These are phyloP conservation scores for Trichomalopsis sarcophagae DNA, from an alignment of 1,140 invertebrate species.

Conservation along the genomic window DNA sequence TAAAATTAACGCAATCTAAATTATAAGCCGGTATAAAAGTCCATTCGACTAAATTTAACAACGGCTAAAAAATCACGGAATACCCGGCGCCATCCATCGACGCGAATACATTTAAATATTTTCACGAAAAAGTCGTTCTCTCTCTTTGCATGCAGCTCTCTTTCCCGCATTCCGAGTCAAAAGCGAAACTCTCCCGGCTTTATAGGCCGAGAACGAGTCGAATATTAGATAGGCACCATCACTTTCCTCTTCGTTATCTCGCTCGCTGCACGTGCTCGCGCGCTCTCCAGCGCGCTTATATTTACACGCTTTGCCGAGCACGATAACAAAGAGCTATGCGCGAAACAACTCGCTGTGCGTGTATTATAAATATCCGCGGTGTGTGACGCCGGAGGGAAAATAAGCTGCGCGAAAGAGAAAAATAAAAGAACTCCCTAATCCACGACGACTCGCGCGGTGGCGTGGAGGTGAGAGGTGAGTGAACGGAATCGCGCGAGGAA, in stretches of 20 bases:
- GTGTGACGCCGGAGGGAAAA: not conserved
- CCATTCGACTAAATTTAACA: not conserved
- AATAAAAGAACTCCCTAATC: not conserved
- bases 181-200: not conserved
- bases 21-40: not conserved
- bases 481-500: not conserved
- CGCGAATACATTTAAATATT: not conserved
- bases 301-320: not conserved
- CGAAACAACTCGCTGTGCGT: not conserved
- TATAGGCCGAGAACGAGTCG: not conserved
- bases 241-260: slow-evolving; percentile 25
- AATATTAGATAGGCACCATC: not conserved
- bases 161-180: not conserved
- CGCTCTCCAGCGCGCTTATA: not conserved
- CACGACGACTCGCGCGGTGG: not conserved
- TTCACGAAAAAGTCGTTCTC: not conserved
- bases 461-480: not conserved
- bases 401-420: not conserved
- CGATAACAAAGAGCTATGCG: not conserved
- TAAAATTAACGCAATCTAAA: too few relatives aligned
- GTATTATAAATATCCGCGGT: not conserved
- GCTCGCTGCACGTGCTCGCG: not conserved
- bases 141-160: too few relatives aligned
- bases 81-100: not conserved
- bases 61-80: not conserved